Evolutionary conservation across 2,113 vertebrate genomes (phyloP), one percentile per base, ranked within the genome.

Genomic region (Thomomys bottae): DNA sequence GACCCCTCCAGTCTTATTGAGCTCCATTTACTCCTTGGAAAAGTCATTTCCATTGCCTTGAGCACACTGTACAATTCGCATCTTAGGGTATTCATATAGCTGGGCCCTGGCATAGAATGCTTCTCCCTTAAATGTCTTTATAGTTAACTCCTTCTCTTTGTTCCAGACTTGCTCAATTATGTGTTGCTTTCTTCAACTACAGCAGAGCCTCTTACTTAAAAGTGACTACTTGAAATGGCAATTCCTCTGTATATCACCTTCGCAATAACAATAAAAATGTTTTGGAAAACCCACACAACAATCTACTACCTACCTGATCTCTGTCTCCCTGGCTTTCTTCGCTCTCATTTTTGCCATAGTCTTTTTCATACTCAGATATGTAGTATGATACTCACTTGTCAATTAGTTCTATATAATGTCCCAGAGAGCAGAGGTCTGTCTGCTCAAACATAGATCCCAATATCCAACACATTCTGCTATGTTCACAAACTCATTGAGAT

Each of bases 11-110:
- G 17, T 72, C 28, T 78, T 42, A 32, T 26, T 30, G 5, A 30
- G n/a, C 36, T 36, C 10, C 4, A 4, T 40, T 32, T 38, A 20
- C 70, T 28, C 75, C 76, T 70, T 23, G 3, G 34, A 17, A 61
- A 10, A 54, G 20, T n/a, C 2, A 1, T 18, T 68, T 64, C 15
- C 64, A 21, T 61, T 67, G 83, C n/a, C 63, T 26, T 32, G 1
- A 36, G 24, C 0, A 28, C 3, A 28, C 0, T 11, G 4, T 4
- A 10, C 0, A 26, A 5, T 4, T 34, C 23, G 45, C 14, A 77
- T 2, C 11, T 40, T 23, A 63, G 28, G 1, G 54, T 26, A 67
- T 90, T 38, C 36, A 38, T 14, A 17, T 7, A 15, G 18, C n/a
- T 38, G 3, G 3, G 1, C 12, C 36, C 73, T 9, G 1, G 5